Percentiles rank a stretch among this genome's conserved stretches.
These are phyloP conservation scores for Tachyglossus aculeatus DNA, from an alignment of 2,797 vertebrate genomes.

Conservation along the genomic window DNA sequence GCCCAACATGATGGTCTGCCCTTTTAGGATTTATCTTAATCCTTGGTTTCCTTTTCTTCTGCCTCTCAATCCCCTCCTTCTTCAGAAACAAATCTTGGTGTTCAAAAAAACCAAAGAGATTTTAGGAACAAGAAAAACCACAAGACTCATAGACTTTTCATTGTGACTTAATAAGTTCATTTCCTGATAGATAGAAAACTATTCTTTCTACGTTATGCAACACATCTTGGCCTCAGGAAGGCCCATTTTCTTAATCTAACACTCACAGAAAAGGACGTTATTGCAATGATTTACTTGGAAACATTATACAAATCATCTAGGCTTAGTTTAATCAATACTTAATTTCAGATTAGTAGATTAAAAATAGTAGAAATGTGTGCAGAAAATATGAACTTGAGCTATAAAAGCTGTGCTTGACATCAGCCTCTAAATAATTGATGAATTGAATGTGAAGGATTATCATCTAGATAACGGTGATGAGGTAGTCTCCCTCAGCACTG, in stretches of 20 bases:
- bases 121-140: not conserved
- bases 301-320: not conserved
- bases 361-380: not conserved
- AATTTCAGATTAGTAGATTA: not conserved
- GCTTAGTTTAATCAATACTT: not conserved
- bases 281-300: not conserved
- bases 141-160: not conserved
- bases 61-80: not conserved
- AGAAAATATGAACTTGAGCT: no score
- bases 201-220: not conserved
- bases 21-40: not conserved
- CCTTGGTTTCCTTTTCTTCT: not conserved
- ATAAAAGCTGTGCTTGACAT: no score
- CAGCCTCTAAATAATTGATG: no score
- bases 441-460: no score
- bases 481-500: no score
- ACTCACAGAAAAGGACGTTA: not conserved
- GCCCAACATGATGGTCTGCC: not conserved
- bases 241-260: fast-evolving
- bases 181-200: not conserved
- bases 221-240: not conserved
- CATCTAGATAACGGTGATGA: no score
- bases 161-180: not conserved
- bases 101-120: not conserved
- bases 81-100: not conserved